A percentile compares a stretch with the other conserved stretches of the same genome.
These are phyloP conservation scores for Thamnophis elegans DNA, from an alignment of 2,797 vertebrate genomes.

Conservation along the genomic window DNA sequence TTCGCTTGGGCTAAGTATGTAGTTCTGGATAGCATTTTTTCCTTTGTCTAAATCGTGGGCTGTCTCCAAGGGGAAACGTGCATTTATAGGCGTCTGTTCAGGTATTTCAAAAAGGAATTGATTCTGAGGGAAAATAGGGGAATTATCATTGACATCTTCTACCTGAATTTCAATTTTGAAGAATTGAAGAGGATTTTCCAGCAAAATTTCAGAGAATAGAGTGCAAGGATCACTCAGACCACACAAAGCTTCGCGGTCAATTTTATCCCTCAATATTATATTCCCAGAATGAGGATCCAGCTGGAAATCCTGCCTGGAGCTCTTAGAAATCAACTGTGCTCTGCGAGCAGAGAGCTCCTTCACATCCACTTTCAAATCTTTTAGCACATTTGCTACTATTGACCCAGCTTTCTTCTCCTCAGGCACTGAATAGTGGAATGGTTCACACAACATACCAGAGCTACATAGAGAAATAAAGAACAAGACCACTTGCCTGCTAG, in stretches of 20 bases:
- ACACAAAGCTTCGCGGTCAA: constrained; percentile 78
- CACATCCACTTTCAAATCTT: constrained; percentile 73
- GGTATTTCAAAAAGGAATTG: constrained; percentile 37
- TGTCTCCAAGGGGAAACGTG: constrained; percentile 25
- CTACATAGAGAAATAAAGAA: constrained; percentile 48
- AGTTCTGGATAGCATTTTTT: constrained; percentile 35
- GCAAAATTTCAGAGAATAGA: constrained; percentile 72
- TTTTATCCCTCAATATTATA: constrained; percentile 65
- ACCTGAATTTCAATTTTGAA: constrained; percentile 18
- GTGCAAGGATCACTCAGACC: constrained; percentile 66
- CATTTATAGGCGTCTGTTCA: constrained; percentile 21
- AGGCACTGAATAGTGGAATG: constrained; percentile 70
- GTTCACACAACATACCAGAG: constrained; percentile 10
- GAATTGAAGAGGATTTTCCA: constrained; percentile 70
- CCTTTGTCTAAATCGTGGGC: constrained; percentile 43
- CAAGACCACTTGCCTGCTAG: constrained; percentile 53
- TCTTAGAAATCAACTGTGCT: constrained; percentile 74
- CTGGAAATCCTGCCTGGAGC: constrained; percentile 75
- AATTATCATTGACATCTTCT: constrained; percentile 48
- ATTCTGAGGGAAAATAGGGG: constrained; percentile 29
- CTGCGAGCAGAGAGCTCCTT: constrained; percentile 58
- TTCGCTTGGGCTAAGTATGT: constrained; percentile 18
- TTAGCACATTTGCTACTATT: constrained; percentile 74
- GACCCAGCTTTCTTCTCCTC: constrained; percentile 75
- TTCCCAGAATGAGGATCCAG: constrained; percentile 62